A percentile compares a stretch with the other conserved stretches of the same genome.
phyloP scores from a whole-genome alignment of 2,797 vertebrate species.

The Sebastes itinus region DNA sequence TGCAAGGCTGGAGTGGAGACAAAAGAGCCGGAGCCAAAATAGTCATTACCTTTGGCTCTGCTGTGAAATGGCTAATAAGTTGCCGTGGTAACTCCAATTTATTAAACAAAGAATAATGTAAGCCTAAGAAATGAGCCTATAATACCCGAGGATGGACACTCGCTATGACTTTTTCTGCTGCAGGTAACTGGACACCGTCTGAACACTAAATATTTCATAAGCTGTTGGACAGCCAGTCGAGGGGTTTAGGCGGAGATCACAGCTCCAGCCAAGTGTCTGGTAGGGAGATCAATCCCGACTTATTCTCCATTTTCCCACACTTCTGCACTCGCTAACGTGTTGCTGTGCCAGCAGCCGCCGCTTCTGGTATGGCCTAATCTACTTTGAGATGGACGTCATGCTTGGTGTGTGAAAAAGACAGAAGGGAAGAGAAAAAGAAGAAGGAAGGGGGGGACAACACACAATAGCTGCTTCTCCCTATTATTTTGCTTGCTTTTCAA shows the following conservation, averaged over 20 bases:
- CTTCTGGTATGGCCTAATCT: constrained; percentile 33
- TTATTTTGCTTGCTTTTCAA: constrained; percentile 21
- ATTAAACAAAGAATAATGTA: constrained; percentile 27
- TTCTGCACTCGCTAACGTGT: constrained; percentile 18
- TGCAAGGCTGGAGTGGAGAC: background rate
- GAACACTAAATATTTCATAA: constrained; percentile 60
- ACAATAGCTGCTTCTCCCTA: constrained; percentile 4
- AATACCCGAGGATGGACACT: background rate
- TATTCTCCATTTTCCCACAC: constrained; percentile 57
- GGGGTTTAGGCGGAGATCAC: constrained; percentile 51
- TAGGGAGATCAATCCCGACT: constrained; percentile 56
- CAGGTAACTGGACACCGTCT: constrained; percentile 44
- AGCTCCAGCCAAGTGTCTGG: constrained; percentile 53
- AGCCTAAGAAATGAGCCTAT: background rate
- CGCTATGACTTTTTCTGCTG: constrained; percentile 2
- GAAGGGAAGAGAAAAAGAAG: background rate
- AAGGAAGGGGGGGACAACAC: background rate
- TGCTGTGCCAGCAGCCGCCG: constrained; percentile 39
- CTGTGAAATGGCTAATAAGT: constrained; percentile 27
- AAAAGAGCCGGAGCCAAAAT: constrained; percentile 7
- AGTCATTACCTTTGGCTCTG: constrained; percentile 17
- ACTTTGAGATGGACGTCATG: constrained; percentile 28
- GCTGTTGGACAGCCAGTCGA: constrained; percentile 34
- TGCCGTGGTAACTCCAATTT: constrained; percentile 12
- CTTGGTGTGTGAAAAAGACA: constrained; percentile 14